These are phyloP conservation scores for Caranx melampygus DNA, from an alignment of 2,113 vertebrate genomes.

Conservation along the genomic window DNA sequence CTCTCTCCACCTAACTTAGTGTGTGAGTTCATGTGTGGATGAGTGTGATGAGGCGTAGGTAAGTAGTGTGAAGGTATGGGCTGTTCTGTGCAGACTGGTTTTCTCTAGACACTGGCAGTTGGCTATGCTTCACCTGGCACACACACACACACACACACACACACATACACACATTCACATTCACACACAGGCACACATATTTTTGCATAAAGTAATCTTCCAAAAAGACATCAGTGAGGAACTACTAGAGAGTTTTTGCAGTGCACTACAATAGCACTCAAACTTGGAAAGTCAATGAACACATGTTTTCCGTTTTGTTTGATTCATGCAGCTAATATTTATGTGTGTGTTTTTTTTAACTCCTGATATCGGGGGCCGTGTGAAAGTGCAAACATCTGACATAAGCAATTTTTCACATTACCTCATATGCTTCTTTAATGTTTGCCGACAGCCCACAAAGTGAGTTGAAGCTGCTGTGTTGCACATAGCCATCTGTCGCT, in stretches of 20 bases:
- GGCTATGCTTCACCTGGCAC: constrained; percentile 46
- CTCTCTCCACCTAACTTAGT: constrained; percentile 23
- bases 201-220: no score
- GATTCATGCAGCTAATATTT: neutral
- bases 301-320: neutral
- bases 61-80: constrained; percentile 70
- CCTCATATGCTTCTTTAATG: constrained; percentile 29
- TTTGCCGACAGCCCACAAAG: constrained; percentile 17
- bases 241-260: no score
- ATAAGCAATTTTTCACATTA: constrained; percentile 19
- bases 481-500: constrained; percentile 29
- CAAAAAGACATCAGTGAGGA: no score
- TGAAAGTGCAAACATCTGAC: constrained; percentile 11
- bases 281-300: neutral
- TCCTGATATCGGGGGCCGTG: neutral
- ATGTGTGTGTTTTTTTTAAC: neutral
- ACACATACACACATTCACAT: neutral
- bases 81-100: constrained; percentile 62
- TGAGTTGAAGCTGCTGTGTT: constrained; percentile 23
- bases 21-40: constrained; percentile 29
- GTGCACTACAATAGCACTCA: neutral
- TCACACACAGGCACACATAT: neutral
- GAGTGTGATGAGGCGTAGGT: constrained; percentile 51
- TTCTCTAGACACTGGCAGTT: constrained; percentile 44
- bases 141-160: neutral